A percentile compares a stretch with the other conserved stretches of the same genome.
Evolutionary conservation across 2,113 vertebrate species (phyloP).

Genomic region (Paradisaea rubra): DNA sequence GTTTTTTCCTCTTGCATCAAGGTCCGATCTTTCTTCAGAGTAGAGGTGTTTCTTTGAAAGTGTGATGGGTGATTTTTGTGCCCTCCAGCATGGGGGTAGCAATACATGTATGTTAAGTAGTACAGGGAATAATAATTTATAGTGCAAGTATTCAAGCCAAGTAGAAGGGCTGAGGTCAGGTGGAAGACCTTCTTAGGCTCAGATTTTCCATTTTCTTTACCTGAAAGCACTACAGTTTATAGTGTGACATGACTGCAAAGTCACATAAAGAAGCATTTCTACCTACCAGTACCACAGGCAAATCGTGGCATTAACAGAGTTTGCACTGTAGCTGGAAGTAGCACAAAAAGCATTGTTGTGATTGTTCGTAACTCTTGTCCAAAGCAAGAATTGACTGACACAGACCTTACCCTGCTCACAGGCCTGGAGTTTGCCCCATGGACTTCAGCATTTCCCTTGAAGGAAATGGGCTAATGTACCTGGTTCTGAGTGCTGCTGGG

Average conservation of each 20-base stretch:
- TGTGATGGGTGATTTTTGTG: neutral
- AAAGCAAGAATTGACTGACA: neutral
- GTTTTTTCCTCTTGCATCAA: accelerated
- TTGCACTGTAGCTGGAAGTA: neutral
- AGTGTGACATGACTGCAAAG: neutral
- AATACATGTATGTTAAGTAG: neutral
- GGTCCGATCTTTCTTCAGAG: neutral
- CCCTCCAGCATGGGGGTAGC: neutral
- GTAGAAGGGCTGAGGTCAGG: neutral
- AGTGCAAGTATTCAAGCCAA: neutral
- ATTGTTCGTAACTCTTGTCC: neutral
- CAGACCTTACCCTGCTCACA: neutral
- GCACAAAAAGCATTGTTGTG: neutral
- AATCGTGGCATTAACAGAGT: neutral
- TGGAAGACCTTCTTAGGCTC: neutral
- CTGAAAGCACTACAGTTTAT: neutral
- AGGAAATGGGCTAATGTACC: neutral
- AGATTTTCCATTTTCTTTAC: neutral
- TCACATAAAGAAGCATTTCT: neutral
- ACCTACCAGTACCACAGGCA: neutral
- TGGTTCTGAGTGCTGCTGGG: neutral
- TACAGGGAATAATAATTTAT: neutral
- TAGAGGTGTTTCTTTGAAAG: neutral
- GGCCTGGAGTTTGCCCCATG: neutral
- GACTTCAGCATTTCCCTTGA: neutral